Evolutionary conservation across 2,888 invertebrate species (phyloP).

Genomic region (Augochlorella aurata): DNA sequence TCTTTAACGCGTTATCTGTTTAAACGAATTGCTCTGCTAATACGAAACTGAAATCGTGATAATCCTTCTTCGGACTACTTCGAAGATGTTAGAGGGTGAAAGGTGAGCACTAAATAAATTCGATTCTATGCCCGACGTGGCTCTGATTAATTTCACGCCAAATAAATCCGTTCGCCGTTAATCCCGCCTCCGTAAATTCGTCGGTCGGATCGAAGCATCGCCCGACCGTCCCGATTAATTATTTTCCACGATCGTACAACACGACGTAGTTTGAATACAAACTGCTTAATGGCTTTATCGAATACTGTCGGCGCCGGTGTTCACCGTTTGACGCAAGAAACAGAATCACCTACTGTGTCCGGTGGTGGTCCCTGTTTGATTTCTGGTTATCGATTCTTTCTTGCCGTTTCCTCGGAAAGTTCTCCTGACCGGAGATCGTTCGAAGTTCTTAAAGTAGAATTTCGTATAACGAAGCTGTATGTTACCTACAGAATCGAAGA

Average conservation of each 20-base stretch:
- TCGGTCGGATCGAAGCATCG: constrained; percentile 18
- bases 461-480: neutral
- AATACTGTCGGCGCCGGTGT: neutral
- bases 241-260: constrained; percentile 58
- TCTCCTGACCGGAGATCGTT: neutral
- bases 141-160: constrained; percentile 49
- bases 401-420: neutral
- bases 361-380: neutral
- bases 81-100: neutral
- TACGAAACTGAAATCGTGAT: neutral
- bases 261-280: constrained; percentile 3
- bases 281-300: neutral
- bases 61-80: neutral
- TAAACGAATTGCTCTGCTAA: constrained; percentile 4
- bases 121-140: neutral
- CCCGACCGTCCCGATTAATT: constrained; percentile 50
- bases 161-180: constrained; percentile 36
- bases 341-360: neutral
- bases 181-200: constrained; percentile 23
- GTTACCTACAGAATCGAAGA: neutral
- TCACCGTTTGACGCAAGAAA: too few species aligned
- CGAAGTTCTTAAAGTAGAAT: neutral
- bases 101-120: constrained; percentile 12
- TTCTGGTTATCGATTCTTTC: neutral
- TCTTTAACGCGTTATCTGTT: neutral